These are phyloP conservation scores for Choristoneura rosaceana DNA, from an alignment of 2,888 invertebrate species.

Conservation along the genomic window DNA sequence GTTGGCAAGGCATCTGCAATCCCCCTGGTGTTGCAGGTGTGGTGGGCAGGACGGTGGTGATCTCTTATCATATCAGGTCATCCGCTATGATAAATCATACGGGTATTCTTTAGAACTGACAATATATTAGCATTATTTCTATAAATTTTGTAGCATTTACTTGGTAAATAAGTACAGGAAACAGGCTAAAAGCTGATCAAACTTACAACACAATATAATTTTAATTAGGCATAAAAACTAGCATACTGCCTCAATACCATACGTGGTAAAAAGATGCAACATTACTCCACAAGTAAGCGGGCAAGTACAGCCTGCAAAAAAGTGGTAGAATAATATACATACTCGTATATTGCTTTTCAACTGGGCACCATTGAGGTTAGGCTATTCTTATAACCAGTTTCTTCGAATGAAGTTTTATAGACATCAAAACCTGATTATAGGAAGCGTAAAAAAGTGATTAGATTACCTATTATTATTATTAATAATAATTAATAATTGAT, in stretches of 20 bases:
- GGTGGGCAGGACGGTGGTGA: too few relatives aligned
- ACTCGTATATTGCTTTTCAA: conserved; percentile 32
- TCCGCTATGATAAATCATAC: too few relatives aligned
- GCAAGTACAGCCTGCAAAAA: conserved; percentile 30
- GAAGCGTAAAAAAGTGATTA: not conserved
- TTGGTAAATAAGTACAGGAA: not conserved
- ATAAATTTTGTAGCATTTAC: not conserved
- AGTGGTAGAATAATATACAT: conserved; percentile 25
- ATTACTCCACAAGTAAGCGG: not conserved
- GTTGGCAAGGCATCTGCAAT: too few relatives aligned
- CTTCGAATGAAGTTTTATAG: conserved; percentile 9
- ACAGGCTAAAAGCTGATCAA: not conserved
- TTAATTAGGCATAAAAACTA: conserved; percentile 12
- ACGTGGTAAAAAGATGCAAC: conserved; percentile 21
- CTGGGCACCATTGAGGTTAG: conserved; percentile 25
- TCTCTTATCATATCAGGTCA: too few relatives aligned
- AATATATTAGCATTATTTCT: too few relatives aligned
- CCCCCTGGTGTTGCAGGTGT: too few relatives aligned
- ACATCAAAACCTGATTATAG: not conserved
- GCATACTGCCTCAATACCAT: conserved; percentile 22
- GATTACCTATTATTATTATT: too few relatives aligned
- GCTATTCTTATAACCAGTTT: conserved; percentile 28
- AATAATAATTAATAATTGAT: too few relatives aligned
- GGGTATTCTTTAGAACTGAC: too few relatives aligned
- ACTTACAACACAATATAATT: conserved; percentile 21